Evolutionary conservation across 2,113 vertebrate species (phyloP).

Genomic region (Anas platyrhynchos): DNA sequence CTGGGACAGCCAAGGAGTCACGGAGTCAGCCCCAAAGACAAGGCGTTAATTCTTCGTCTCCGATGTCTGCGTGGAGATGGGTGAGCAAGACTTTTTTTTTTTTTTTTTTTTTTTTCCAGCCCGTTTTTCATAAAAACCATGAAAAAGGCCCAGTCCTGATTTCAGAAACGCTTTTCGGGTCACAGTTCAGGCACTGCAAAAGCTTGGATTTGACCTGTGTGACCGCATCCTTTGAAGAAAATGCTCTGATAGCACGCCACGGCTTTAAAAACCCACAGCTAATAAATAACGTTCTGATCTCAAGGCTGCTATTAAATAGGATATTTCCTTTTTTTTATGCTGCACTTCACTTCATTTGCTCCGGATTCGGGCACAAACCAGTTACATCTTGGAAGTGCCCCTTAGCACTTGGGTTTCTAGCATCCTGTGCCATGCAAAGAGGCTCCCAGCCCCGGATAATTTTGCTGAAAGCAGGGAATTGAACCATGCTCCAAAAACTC

Average conservation of each 20-base stretch:
- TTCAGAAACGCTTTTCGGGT: background rate
- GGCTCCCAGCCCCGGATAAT: background rate
- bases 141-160: background rate
- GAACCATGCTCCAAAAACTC: background rate
- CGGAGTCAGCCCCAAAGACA: fast-evolving
- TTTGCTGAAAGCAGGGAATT: background rate
- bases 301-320: background rate
- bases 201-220: background rate
- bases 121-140: background rate
- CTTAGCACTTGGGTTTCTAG: background rate
- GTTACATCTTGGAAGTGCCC: background rate
- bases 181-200: background rate
- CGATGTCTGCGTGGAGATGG: background rate
- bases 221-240: background rate
- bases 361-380: background rate
- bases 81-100: background rate
- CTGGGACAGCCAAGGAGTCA: background rate
- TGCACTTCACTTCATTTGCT: background rate
- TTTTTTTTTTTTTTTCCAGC: background rate
- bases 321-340: background rate
- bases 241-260: background rate
- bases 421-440: background rate
- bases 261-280: background rate
- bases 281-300: background rate
- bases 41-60: background rate